Evolutionary conservation across 1,140 invertebrate genomes (phyloP), one percentile per base, ranked within the genome.

Genomic region (Trichogramma pretiosum): DNA sequence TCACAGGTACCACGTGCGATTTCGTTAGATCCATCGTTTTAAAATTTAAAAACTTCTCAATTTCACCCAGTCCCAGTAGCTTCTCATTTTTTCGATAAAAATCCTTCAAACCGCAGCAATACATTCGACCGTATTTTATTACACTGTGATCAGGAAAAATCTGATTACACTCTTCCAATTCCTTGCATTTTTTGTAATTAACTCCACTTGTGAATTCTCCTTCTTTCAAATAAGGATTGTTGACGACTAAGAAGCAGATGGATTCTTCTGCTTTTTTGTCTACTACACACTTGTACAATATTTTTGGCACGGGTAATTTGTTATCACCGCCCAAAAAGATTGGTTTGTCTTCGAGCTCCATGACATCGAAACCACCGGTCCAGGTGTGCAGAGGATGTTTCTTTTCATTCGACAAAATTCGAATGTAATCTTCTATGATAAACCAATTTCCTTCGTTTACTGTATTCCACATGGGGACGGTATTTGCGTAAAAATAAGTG

Each of bases 401-500:
- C 41, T 61, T 45, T 30, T 58, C 4, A 23, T 22, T 19, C 41
- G 57, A 46, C 43, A 67, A 70, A 4, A 62, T 48, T 22, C 74
- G 60, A 0, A 73, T 50, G 49, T 67, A 64, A 13, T 65, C 61
- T 56, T 77, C 76, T 0, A 75, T 54, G 18, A 61, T 57, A 1
- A 73, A 73, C 80, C 81, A 83, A 59, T 82, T 83, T 28, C 77
- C 78, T 47, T 34, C 39, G 24, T 51, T 51, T 1, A 51, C 21
- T 14, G 35, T 22, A 16, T 51, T 43, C 49, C 49, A 51, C 49
- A 51, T 51, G 9, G 49, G 49, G 9, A 46, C 78, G 3, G 68
- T 74, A 56, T 84, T 84, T 9, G 80, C 73, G 58, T 78, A 84
- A 54, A 76, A 76, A 62, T 80, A 83, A 3, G 80, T 80, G n/a